Evolutionary conservation across 2,888 invertebrate genomes (phyloP).

Genomic region (Camponotus fellah): DNA sequence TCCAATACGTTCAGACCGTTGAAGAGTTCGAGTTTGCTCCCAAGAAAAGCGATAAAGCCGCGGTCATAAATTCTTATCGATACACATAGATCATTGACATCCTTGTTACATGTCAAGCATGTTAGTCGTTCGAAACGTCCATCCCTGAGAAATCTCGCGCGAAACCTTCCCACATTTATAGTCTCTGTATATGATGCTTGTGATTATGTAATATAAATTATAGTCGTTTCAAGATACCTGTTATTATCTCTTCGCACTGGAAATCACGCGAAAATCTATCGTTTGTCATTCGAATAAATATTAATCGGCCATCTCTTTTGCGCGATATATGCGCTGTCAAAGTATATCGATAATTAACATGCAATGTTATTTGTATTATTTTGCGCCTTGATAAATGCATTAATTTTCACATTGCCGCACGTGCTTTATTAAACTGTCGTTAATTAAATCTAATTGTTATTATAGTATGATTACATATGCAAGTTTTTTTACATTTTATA

Average conservation of each 20-base stretch:
- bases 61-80: conserved; percentile 44
- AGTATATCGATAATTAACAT: conserved; percentile 9
- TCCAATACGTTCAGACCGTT: conserved; percentile 42
- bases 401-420: conserved; percentile 8
- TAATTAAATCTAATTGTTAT: conserved; percentile 9
- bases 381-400: neutral
- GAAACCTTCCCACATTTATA: conserved; percentile 2
- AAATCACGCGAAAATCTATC: conserved; percentile 31
- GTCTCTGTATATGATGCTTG: neutral
- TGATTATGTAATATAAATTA: conserved; percentile 27
- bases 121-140: neutral
- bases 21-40: conserved; percentile 13
- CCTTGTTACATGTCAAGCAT: conserved; percentile 32
- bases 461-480: neutral
- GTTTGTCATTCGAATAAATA: conserved; percentile 30
- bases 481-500: conserved; percentile 9
- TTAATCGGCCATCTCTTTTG: conserved; percentile 29
- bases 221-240: conserved; percentile 5
- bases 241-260: conserved; percentile 10
- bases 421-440: conserved; percentile 24
- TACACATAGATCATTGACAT: conserved; percentile 31
- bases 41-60: conserved; percentile 46
- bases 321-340: neutral
- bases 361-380: conserved; percentile 16
- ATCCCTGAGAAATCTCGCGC: neutral